Percentiles rank a stretch among this genome's conserved stretches.
phyloP scores from a whole-genome alignment of 2,113 vertebrate species.

The Vidua chalybeata region DNA sequence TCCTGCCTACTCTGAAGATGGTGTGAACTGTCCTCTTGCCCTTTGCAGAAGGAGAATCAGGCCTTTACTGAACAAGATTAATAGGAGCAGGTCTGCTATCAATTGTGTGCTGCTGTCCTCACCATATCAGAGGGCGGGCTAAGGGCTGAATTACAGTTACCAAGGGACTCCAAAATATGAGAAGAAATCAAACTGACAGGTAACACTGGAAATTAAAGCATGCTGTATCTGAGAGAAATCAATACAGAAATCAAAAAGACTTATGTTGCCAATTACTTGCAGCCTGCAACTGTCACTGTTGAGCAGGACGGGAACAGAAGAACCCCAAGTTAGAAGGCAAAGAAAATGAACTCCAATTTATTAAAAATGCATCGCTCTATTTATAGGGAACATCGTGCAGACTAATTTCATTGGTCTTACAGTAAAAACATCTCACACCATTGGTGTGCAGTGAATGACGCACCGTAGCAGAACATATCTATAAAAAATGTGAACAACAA shows the following conservation, averaged over 20 bases:
- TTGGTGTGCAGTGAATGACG: too few relatives aligned
- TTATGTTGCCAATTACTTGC: not conserved
- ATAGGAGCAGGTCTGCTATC: constrained; percentile 18
- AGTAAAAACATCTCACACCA: too few relatives aligned
- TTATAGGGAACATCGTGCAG: too few relatives aligned
- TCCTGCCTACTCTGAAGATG: not conserved
- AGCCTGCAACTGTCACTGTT: not conserved
- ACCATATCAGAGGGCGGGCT: not conserved
- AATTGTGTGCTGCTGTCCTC: constrained; percentile 48
- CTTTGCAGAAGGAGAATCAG: not conserved
- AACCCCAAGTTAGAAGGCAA: too few relatives aligned
- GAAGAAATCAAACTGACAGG: not conserved
- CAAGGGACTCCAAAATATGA: not conserved
- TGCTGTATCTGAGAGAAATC: not conserved
- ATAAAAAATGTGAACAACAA: too few relatives aligned
- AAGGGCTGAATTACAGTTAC: constrained; percentile 12
- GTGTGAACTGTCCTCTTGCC: constrained; percentile 29
- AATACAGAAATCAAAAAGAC: not conserved
- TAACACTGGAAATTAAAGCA: not conserved
- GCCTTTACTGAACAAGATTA: constrained; percentile 18
- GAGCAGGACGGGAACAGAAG: too few relatives aligned
- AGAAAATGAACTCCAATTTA: too few relatives aligned
- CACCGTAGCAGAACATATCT: too few relatives aligned
- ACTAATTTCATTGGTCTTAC: too few relatives aligned
- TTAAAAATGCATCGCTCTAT: too few relatives aligned